A percentile compares a stretch with the other conserved stretches of the same genome.
These are phyloP conservation scores for Tenthredo amoena DNA, from an alignment of 2,888 invertebrate genomes.

Conservation along the genomic window DNA sequence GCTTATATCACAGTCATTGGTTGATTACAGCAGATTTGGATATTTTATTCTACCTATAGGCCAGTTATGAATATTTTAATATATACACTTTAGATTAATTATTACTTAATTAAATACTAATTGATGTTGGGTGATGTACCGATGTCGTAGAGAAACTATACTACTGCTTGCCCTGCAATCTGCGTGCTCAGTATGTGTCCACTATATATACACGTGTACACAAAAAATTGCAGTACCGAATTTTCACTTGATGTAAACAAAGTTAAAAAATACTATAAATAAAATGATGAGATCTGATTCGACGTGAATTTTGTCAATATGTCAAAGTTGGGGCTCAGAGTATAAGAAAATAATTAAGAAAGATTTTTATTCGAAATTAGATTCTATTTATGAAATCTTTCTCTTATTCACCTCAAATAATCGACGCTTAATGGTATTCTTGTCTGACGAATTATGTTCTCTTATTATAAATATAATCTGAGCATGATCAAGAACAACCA, in stretches of 20 bases:
- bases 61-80: slow-evolving; percentile 38
- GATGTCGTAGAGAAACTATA: slow-evolving; percentile 50
- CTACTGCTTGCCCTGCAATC: slow-evolving; percentile 45
- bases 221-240: background rate
- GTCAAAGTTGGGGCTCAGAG: background rate
- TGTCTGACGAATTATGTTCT: slow-evolving; percentile 1
- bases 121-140: slow-evolving; percentile 51
- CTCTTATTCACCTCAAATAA: background rate
- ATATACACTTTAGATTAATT: slow-evolving; percentile 44
- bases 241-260: slow-evolving; percentile 27
- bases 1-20: background rate
- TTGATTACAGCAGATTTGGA: background rate
- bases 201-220: slow-evolving; percentile 46
- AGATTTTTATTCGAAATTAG: background rate
- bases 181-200: slow-evolving; percentile 47
- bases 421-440: background rate
- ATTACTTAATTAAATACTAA: slow-evolving; percentile 34
- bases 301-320: background rate
- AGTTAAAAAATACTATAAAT: slow-evolving; percentile 34
- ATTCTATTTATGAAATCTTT: background rate
- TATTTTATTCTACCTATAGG: slow-evolving; percentile 3
- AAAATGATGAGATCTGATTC: background rate
- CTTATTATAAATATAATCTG: background rate
- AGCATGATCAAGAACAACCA: slow-evolving; percentile 26
- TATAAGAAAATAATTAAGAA: slow-evolving; percentile 1